Evolutionary conservation across 2,888 invertebrate species (phyloP), one percentile per base, ranked within the genome.

Genomic region (Ophion ventricosus): DNA sequence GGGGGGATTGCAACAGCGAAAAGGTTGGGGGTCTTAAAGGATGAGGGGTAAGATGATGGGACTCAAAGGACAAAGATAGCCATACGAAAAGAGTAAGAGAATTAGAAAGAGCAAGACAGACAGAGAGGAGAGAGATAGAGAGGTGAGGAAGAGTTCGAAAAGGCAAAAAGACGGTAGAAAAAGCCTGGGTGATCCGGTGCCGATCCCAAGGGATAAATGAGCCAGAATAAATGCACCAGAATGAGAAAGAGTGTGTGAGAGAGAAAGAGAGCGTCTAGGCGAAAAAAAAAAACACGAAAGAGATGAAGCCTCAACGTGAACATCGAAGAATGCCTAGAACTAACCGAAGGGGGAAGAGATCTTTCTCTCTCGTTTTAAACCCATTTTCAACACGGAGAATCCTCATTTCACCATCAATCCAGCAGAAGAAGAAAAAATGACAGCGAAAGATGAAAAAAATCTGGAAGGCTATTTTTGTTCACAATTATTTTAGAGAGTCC

Each of bases 191-290:
- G 88, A 88, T 75, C 70, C 77, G 77, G 79, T 70, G 73, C 74
- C 86, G 85, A 88, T 86, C 88, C 86, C 77, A 69, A 82, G 87
- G 88, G 87, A 90, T 89, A 89, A 90, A 90, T 90, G 89, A 89
- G 88, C 87, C 88, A 88, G 89, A 89, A 89, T 89, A 88, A 90
- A 89, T 86, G 88, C 87, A 70, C 54, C 35, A 4, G 35, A 74
- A 43, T 8, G 26, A 20, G 26, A 40, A 35, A 35, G 35, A 7
- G 35, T 20, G 35, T 26, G 26, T 56, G 29, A 66, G 49, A 25
- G 35, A 61, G 25, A 59, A 40, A 72, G 35, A 72, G 23, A 66
- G 49, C 23, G 26, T 11, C 20, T 8, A 23, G 20, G 8, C 11
- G 25, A 43, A 40, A 67, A 67, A 49, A 11, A 43, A 40, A 67